A percentile compares a stretch with the other conserved stretches of the same genome.
These are phyloP conservation scores for Pseudochromis fuscus DNA, from an alignment of 2,797 vertebrate genomes.

Conservation along the genomic window DNA sequence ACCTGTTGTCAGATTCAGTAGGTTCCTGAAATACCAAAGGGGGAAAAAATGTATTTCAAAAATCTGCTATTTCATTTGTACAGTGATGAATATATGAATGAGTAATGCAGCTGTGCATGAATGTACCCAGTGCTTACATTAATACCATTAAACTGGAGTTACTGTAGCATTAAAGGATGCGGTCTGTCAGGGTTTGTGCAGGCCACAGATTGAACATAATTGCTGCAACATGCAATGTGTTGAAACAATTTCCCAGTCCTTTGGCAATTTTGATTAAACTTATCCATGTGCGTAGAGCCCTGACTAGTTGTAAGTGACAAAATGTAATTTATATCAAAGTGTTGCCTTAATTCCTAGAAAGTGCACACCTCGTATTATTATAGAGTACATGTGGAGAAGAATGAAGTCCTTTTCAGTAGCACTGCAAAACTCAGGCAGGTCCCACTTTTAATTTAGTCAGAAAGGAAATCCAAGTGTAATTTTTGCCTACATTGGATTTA, in stretches of 20 bases:
- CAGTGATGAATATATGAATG: constrained; percentile 38
- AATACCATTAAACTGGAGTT: constrained; percentile 54
- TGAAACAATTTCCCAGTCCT: constrained; percentile 64
- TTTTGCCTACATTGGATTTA: no score
- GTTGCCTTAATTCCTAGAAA: constrained; percentile 60
- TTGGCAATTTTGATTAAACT: constrained; percentile 69
- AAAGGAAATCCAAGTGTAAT: background rate
- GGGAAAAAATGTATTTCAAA: constrained; percentile 13
- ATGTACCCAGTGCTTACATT: constrained; percentile 56
- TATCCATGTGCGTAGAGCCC: constrained; percentile 67
- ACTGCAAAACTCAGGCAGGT: background rate
- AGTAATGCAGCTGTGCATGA: constrained; percentile 57
- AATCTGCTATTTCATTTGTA: constrained; percentile 22
- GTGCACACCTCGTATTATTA: constrained; percentile 49
- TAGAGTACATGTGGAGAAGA: constrained; percentile 26
- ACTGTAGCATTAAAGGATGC: constrained; percentile 47
- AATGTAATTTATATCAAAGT: constrained; percentile 62
- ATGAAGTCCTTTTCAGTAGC: background rate
- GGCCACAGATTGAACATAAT: constrained; percentile 59
- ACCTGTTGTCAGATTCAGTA: background rate
- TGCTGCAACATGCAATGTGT: constrained; percentile 48
- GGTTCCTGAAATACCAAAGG: background rate
- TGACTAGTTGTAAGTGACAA: constrained; percentile 44
- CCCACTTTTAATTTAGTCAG: background rate
- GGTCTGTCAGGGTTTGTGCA: constrained; percentile 52